Evolutionary conservation across 1,140 invertebrate species (phyloP).

Genomic region (Oedothorax gibbosus): DNA sequence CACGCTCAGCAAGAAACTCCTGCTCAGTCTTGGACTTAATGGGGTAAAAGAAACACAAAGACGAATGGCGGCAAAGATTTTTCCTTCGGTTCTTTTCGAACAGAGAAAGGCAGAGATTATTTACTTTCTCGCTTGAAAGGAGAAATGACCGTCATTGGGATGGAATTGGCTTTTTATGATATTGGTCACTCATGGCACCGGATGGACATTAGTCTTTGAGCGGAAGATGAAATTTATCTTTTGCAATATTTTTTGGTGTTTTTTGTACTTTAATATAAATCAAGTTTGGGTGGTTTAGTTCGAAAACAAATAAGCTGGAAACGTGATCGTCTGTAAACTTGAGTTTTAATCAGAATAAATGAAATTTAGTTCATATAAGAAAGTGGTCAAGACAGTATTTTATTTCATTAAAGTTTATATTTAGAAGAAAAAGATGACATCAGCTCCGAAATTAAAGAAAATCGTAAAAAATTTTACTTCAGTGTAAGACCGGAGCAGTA

Average conservation of each 20-base stretch:
- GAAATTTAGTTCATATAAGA: too few species aligned
- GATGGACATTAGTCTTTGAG: slow-evolving; percentile 20
- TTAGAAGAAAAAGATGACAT: too few species aligned
- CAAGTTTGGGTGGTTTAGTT: background rate
- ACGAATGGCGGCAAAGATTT: slow-evolving; percentile 45
- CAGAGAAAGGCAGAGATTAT: slow-evolving; percentile 21
- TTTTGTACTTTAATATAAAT: slow-evolving; percentile 12
- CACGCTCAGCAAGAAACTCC: slow-evolving; percentile 19
- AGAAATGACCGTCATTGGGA: slow-evolving; percentile 43
- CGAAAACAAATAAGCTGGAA: too few species aligned
- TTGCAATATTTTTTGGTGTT: background rate
- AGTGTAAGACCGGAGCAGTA: too few species aligned
- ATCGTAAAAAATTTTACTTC: too few species aligned
- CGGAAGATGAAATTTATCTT: slow-evolving; percentile 7
- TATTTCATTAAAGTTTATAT: too few species aligned
- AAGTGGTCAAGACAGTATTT: too few species aligned
- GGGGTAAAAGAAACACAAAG: slow-evolving; percentile 45
- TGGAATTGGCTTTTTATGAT: slow-evolving; percentile 42
- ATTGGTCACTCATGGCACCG: slow-evolving; percentile 41
- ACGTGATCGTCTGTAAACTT: too few species aligned
- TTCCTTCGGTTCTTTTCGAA: slow-evolving; percentile 22
- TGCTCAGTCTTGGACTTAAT: slow-evolving; percentile 18
- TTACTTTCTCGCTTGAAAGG: slow-evolving; percentile 27
- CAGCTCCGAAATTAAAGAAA: too few species aligned
- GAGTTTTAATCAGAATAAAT: too few species aligned